phyloP scores from a whole-genome alignment of 1,140 invertebrate species.

The Eufriesea mexicana region DNA sequence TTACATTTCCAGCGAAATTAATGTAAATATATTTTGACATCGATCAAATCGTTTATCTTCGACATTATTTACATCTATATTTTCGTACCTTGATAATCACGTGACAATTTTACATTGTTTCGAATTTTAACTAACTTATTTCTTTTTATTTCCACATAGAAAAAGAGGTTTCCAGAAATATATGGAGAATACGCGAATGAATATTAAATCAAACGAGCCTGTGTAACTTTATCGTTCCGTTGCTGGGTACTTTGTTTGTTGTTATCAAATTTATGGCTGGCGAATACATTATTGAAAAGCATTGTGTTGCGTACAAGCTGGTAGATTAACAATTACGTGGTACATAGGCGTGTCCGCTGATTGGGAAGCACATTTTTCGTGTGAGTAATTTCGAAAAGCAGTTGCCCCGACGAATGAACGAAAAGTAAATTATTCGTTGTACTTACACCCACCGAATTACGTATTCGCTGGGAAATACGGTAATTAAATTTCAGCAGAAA shows the following conservation, averaged over 20 bases:
- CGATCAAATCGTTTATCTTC: background rate
- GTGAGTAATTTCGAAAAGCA: conserved; percentile 24
- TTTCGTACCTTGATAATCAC: background rate
- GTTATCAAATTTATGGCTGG: conserved; percentile 9
- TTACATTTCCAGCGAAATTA: background rate
- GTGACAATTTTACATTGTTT: no score
- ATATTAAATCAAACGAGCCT: background rate
- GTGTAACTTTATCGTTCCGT: background rate
- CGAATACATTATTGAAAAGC: background rate
- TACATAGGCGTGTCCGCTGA: background rate
- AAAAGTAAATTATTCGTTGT: conserved; percentile 11
- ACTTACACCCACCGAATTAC: background rate
- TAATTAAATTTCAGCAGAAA: background rate
- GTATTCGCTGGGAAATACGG: background rate
- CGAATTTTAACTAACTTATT: background rate
- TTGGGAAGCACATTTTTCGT: conserved; percentile 16
- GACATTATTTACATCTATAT: no score
- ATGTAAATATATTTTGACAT: background rate
- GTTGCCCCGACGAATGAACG: background rate
- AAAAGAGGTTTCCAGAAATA: background rate
- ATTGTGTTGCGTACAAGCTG: background rate
- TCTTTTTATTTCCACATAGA: no score
- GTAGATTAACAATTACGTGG: conserved; percentile 23
- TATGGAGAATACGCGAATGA: background rate
- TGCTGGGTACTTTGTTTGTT: background rate